These are phyloP conservation scores for Eurystomus glaucurus DNA, from an alignment of 2,797 vertebrate genomes.

Conservation along the genomic window DNA sequence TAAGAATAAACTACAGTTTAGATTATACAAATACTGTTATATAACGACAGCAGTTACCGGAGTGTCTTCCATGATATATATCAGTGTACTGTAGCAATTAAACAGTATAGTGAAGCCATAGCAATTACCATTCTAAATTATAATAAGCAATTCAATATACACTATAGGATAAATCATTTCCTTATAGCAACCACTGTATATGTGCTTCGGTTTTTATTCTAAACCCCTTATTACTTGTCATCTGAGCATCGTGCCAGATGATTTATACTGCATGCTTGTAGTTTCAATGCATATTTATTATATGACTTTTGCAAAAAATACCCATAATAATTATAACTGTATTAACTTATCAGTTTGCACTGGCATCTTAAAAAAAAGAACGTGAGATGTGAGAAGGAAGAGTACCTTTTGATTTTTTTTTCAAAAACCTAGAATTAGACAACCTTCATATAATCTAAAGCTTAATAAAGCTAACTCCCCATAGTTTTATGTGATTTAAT, in stretches of 20 bases:
- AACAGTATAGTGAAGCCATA: constrained; percentile 19
- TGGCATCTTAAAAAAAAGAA: constrained; percentile 15
- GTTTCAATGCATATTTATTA: constrained; percentile 62
- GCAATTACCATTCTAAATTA: constrained; percentile 78
- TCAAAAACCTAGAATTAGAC: not conserved
- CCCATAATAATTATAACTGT: constrained; percentile 60
- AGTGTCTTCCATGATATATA: constrained; percentile 39
- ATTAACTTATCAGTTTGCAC: constrained; percentile 65
- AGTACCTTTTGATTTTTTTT: not conserved
- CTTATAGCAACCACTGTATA: constrained; percentile 36
- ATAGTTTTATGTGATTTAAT: constrained; percentile 70
- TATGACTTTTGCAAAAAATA: constrained; percentile 42
- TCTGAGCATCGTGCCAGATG: constrained; percentile 53
- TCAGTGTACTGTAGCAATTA: constrained; percentile 72
- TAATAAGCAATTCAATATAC: constrained; percentile 71
- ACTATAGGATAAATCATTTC: constrained; percentile 71
- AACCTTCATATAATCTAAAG: not conserved
- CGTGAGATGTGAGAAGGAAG: not conserved
- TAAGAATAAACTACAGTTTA: constrained; percentile 20
- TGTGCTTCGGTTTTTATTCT: constrained; percentile 19
- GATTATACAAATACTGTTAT: constrained; percentile 55
- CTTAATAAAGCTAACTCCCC: constrained; percentile 38
- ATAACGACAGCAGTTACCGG: constrained; percentile 32
- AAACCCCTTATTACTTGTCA: constrained; percentile 61
- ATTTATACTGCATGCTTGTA: constrained; percentile 50